Conservation (phyloP, 2,888 invertebrate genomes). For the Trichogramma dendrolimi region DNA sequence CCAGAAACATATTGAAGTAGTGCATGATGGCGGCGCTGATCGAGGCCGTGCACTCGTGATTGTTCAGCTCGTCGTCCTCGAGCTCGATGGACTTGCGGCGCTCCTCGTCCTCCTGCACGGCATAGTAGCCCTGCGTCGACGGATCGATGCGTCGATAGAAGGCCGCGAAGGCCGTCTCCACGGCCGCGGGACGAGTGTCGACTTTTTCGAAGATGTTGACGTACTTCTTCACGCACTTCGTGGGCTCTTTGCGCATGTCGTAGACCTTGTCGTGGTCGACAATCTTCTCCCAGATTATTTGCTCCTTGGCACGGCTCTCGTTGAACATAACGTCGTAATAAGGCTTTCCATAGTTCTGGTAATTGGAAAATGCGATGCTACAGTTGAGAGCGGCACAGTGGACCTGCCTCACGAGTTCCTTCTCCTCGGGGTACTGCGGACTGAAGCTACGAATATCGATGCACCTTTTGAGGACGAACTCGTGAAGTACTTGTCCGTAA, state of each 20-base stretch:
- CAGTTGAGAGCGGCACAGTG: constrained; percentile 67
- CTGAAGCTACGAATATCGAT: constrained; percentile 29
- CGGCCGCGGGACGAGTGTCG: neutral
- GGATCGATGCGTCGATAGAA: constrained; percentile 4
- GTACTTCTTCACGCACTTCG: constrained; percentile 42
- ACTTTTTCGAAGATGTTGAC: constrained; percentile 51
- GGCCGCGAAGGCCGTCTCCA: neutral
- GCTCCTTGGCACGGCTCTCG: constrained; percentile 49
- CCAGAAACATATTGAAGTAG: constrained; percentile 52
- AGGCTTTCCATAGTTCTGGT: constrained; percentile 57
- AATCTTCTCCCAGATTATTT: constrained; percentile 59
- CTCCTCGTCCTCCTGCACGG: neutral
- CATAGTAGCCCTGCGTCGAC: no score
- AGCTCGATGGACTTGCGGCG: constrained; percentile 36
- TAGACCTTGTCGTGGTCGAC: constrained; percentile 55
- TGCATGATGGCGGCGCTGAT: constrained; percentile 60
- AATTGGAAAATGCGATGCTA: constrained; percentile 57
- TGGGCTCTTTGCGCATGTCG: constrained; percentile 52
- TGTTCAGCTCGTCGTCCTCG: constrained; percentile 61
- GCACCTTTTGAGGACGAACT: neutral
- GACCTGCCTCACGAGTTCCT: constrained; percentile 54
- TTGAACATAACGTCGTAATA: constrained; percentile 53
- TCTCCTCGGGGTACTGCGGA: constrained; percentile 33
- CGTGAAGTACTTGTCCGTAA: neutral
- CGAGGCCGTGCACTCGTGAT: constrained; percentile 67